Evolutionary conservation across 2,113 vertebrate genomes (phyloP).

Genomic region (Boulengeromyrus knoepffleri): DNA sequence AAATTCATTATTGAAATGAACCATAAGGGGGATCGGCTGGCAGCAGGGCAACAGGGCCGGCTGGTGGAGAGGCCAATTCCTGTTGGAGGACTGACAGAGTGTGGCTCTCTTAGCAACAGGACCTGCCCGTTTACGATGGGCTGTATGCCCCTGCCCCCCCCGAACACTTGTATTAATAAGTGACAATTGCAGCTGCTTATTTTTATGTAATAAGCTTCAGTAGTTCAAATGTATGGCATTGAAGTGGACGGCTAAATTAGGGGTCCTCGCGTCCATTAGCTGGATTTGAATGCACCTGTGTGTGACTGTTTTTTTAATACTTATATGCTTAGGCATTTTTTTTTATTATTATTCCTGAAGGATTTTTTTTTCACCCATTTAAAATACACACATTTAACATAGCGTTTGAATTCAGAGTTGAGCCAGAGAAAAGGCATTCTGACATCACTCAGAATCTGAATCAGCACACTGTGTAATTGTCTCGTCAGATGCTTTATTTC

Average conservation of each 20-base stretch:
- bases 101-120: too few relatives aligned
- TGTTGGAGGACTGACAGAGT: neutral
- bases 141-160: neutral
- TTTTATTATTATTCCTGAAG: neutral
- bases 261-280: neutral
- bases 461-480: constrained; percentile 7
- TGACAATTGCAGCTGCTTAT: neutral
- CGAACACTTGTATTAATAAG: neutral
- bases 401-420: neutral
- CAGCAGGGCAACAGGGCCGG: neutral
- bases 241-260: constrained; percentile 11
- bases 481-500: neutral
- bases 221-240: neutral
- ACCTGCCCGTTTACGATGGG: neutral
- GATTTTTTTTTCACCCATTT: neutral
- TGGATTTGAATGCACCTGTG: neutral
- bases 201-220: neutral
- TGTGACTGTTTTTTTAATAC: neutral
- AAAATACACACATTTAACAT: neutral
- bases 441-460: neutral
- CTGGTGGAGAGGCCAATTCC: neutral
- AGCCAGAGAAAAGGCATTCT: neutral
- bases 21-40: constrained; percentile 19
- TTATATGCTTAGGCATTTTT: neutral
- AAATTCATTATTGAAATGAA: constrained; percentile 50